Conservation (phyloP, 2,113 vertebrate species). For the Myiozetetes cayanensis region DNA sequence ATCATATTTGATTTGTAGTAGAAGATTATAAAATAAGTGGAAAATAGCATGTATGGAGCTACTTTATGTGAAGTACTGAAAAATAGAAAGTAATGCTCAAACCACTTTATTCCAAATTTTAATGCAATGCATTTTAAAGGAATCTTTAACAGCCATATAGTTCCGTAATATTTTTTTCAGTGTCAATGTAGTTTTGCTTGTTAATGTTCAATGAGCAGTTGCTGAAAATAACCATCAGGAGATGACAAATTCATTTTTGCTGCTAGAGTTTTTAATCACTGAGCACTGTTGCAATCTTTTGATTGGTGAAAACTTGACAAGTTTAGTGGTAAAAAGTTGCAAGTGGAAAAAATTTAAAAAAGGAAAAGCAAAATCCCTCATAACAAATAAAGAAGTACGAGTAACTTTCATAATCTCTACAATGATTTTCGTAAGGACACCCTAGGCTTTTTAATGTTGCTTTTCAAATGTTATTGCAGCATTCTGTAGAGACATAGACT, state of each 20-base stretch:
- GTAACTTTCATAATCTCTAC: background rate
- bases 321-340: background rate
- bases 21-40: background rate
- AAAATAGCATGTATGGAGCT: background rate
- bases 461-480: background rate
- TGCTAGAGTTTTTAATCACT: background rate
- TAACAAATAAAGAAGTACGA: background rate
- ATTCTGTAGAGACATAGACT: background rate
- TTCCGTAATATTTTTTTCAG: background rate
- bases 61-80: background rate
- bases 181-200: rapidly evolving
- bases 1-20: background rate
- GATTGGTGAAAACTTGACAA: background rate
- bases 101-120: background rate
- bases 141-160: background rate
- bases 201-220: background rate
- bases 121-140: background rate
- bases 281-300: background rate
- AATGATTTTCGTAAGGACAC: background rate
- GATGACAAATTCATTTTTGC: background rate
- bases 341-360: background rate
- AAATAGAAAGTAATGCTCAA: background rate
- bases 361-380: background rate
- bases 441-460: background rate
- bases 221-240: background rate